phyloP scores from a whole-genome alignment of 2,113 vertebrate genomes.

The Callaeas wilsoni region DNA sequence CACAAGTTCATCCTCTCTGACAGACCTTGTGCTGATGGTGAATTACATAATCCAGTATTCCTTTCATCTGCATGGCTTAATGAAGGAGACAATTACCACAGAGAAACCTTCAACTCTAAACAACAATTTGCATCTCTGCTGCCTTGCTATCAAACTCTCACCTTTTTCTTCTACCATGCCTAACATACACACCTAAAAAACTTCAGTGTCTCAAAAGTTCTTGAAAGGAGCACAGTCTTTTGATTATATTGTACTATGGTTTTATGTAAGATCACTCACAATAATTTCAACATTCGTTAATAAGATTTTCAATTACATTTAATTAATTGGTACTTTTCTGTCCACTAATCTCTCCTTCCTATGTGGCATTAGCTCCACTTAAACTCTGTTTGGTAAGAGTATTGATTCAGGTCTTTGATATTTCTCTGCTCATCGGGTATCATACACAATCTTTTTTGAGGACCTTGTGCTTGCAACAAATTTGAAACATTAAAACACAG shows the following conservation, averaged over 20 bases:
- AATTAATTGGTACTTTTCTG: not conserved
- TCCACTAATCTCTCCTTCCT: not conserved
- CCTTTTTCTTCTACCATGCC: not conserved
- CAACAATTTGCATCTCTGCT: not conserved
- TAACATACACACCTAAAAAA: not conserved
- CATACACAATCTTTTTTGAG: not conserved
- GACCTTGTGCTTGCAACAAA: not conserved
- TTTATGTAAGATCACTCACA: not conserved
- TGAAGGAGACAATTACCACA: not conserved
- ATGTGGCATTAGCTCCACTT: not conserved
- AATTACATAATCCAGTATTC: not conserved
- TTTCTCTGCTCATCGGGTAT: not conserved
- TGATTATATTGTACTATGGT: not conserved
- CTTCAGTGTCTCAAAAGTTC: not conserved
- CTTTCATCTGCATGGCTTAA: not conserved
- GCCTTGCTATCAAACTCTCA: not conserved
- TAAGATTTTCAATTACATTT: not conserved
- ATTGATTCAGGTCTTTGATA: not conserved
- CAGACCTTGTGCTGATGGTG: not conserved
- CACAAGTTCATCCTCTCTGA: not conserved
- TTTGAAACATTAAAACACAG: not conserved
- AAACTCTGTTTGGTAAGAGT: not conserved
- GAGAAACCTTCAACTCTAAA: not conserved
- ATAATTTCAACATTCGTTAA: not conserved
- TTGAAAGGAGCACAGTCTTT: accelerated